phyloP scores from a whole-genome alignment of 1,140 invertebrate species.

The Macrotrachela quadricornifera region DNA sequence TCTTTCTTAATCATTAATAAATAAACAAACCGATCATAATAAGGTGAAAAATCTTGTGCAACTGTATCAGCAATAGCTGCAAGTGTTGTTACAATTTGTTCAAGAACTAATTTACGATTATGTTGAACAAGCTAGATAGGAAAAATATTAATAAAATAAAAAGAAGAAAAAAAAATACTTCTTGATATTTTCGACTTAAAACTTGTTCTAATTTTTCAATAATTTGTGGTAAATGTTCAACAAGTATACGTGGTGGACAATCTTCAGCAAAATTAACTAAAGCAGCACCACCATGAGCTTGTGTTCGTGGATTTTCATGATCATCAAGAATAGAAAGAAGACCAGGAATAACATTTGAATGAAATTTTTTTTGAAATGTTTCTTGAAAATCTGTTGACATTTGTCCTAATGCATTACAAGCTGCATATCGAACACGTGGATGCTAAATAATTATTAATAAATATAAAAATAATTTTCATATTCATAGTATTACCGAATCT shows the following conservation, averaged over 20 bases:
- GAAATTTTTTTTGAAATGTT: constrained; percentile 87
- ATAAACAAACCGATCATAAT: constrained; percentile 37
- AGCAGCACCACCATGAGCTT: constrained; percentile 57
- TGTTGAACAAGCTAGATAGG: constrained; percentile 44
- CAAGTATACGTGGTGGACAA: constrained; percentile 73
- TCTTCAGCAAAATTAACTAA: constrained; percentile 97
- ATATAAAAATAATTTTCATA: constrained; percentile 6
- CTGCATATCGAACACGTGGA: constrained; percentile 76
- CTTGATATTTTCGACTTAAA: constrained; percentile 72
- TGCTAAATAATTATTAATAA: constrained; percentile 41
- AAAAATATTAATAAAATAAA: background rate
- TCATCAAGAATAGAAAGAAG: constrained; percentile 73
- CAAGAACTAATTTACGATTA: constrained; percentile 81
- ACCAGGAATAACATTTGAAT: constrained; percentile 71
- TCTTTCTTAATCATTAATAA: no score
- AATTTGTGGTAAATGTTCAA: constrained; percentile 65
- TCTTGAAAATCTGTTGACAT: constrained; percentile 97
- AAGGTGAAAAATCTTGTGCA: constrained; percentile 70
- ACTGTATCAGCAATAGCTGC: constrained; percentile 96
- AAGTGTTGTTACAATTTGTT: constrained; percentile 92
- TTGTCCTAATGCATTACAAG: constrained; percentile 96
- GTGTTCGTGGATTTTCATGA: constrained; percentile 69
- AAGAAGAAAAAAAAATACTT: constrained; percentile 32
- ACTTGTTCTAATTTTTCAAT: constrained; percentile 75
- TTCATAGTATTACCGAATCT: constrained; percentile 21